Percentiles rank a stretch among this genome's conserved stretches.
These are phyloP conservation scores for Sussaba pulchella DNA, from an alignment of 2,888 invertebrate species.

Conservation along the genomic window DNA sequence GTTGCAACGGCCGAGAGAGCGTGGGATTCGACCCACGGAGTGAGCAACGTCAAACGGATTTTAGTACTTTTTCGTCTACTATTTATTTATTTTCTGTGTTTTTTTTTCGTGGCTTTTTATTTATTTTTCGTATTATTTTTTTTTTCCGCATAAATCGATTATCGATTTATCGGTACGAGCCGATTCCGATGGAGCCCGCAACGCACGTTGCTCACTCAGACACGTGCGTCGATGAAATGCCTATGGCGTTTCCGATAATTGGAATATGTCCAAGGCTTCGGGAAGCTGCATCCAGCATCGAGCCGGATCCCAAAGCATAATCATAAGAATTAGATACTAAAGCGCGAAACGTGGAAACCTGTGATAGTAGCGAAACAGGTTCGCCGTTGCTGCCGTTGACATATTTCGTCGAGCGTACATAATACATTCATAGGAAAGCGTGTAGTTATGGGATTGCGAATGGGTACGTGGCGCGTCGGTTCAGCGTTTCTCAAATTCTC, in stretches of 20 bases:
- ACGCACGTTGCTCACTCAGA: not conserved
- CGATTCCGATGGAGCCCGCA: constrained; percentile 10
- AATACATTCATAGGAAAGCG: constrained; percentile 79
- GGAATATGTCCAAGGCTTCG: constrained; percentile 55
- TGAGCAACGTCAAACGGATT: not conserved
- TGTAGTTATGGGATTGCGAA: constrained; percentile 73
- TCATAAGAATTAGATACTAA: constrained; percentile 50
- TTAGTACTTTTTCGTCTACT: too few relatives aligned
- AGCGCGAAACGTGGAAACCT: constrained; percentile 13
- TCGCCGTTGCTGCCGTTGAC: constrained; percentile 80
- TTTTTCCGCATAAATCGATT: constrained; percentile 30
- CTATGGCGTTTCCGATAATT: constrained; percentile 64
- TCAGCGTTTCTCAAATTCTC: constrained; percentile 76
- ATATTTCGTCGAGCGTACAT: constrained; percentile 79
- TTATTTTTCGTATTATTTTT: too few relatives aligned
- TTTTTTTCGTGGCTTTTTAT: too few relatives aligned
- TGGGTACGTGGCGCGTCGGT: constrained; percentile 74
- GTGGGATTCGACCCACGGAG: not conserved
- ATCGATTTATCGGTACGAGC: constrained; percentile 33
- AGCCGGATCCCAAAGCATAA: constrained; percentile 30
- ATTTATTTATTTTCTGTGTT: too few relatives aligned
- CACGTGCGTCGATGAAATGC: constrained; percentile 41
- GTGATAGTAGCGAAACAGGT: not conserved
- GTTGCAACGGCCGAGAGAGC: not conserved
- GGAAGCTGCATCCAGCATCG: constrained; percentile 18